Conservation (phyloP, 2,113 vertebrate species). For the Macheiramphus alcinus region DNA sequence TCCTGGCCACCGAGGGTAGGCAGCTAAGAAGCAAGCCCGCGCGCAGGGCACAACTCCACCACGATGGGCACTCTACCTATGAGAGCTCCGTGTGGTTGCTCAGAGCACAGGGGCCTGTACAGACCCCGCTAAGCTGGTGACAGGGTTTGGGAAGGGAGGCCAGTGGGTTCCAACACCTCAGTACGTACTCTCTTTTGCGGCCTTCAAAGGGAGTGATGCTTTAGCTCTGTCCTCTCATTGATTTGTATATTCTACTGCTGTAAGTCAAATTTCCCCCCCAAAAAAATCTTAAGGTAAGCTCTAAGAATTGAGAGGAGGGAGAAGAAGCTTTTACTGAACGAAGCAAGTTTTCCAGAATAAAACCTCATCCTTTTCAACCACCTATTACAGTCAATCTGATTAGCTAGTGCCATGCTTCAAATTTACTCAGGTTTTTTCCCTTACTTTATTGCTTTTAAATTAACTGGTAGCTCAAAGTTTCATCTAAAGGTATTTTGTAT, state of each 20-base stretch:
- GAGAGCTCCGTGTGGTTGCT: neutral
- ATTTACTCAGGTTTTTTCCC: neutral
- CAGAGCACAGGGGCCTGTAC: too few species aligned
- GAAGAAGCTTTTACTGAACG: neutral
- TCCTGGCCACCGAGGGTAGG: neutral
- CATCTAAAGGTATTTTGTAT: neutral
- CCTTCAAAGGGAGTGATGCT: neutral
- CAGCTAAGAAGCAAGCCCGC: neutral
- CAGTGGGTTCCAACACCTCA: neutral
- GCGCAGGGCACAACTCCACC: too few species aligned
- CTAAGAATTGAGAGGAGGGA: neutral
- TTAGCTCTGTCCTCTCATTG: neutral
- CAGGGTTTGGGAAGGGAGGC: neutral
- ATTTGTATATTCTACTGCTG: neutral
- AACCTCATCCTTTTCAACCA: neutral
- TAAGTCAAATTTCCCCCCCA: neutral
- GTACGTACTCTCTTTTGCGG: neutral
- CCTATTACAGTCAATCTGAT: neutral
- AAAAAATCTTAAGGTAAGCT: slow-evolving; percentile 28
- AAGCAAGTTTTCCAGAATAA: neutral
- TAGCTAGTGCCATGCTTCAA: neutral
- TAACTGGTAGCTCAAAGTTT: neutral
- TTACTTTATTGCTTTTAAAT: neutral
- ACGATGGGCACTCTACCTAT: rapidly evolving
- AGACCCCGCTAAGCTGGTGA: neutral